Base-by-base conservation (phyloP, 2,113 vertebrate species). In the Cyanistes caeruleus region DNA sequence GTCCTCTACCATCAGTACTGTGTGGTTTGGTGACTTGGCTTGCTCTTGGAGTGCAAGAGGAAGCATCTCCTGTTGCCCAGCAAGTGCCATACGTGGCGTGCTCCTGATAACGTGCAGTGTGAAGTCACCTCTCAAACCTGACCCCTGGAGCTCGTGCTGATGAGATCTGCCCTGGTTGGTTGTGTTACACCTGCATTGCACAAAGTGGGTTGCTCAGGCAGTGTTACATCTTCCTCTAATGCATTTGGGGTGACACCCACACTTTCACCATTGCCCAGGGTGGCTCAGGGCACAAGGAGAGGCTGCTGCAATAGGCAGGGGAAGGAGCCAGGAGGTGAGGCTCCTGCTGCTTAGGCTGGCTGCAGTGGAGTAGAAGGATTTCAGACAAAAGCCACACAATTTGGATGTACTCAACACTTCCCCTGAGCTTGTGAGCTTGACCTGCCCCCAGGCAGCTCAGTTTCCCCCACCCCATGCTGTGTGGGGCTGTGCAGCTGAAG, bases 341-440 rank as follows among this genome's bases (percentile, higher is more conserved):
- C 55, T 82, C 27, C 49, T 2, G 1, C 49, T 74, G 51, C 52
- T 69, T 53, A 24, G 17, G 17, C 75, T 74, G 63, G 25, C 73
- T 11, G n/a, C 55, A 75, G 48, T 44, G 82, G 49, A 77, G 14
- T 13, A 5, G 48, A 31, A 82, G 24, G 49, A 44, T 69, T 60
- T 68, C 51, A 48, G 72, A 53, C 20, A 17, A 21, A 83, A n/a
- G 44, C 39, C n/a, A 33, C 30, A 63, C 43, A 46, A 31, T 23
- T 3, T 53, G 59, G 19, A n/a, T 0, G 0, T 5, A 13, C 41
- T 44, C n/a, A 78, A 4, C 0, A 0, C 25, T 59, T 67, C 19
- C 31, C 39, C 23, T 51, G 60, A 67, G 56, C 41, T 15, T n/a
- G 11, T 49, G 52, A 84, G n/a, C 60, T 67, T 63, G 65, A 37